These are phyloP conservation scores for Pammene fasciana DNA, from an alignment of 2,888 invertebrate genomes.

Conservation along the genomic window DNA sequence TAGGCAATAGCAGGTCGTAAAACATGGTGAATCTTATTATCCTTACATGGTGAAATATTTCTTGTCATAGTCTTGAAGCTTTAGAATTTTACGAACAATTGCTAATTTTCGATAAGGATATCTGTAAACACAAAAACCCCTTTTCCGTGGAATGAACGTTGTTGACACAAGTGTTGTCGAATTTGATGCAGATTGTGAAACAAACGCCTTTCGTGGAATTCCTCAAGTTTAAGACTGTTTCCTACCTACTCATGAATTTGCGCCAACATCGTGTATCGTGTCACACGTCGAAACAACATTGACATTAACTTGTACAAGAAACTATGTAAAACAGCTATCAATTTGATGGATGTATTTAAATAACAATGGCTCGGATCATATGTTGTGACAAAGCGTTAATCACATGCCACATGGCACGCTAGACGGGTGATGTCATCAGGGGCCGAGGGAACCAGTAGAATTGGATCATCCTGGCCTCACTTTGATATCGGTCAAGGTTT, in stretches of 20 bases:
- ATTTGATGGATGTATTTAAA: slow-evolving; percentile 30
- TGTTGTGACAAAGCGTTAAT: slow-evolving; percentile 29
- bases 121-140: background rate
- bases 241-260: slow-evolving; percentile 7
- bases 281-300: slow-evolving; percentile 6
- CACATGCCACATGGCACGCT: slow-evolving; percentile 22
- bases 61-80: too few species aligned
- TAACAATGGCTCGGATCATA: slow-evolving; percentile 37
- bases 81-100: background rate
- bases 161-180: slow-evolving; percentile 22
- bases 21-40: too few species aligned
- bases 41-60: too few species aligned
- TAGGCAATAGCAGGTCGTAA: background rate
- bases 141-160: background rate
- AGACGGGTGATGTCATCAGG: slow-evolving; percentile 32
- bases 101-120: background rate
- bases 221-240: background rate
- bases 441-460: slow-evolving; percentile 43
- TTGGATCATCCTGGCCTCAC: slow-evolving; percentile 53
- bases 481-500: slow-evolving; percentile 26
- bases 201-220: slow-evolving; percentile 6
- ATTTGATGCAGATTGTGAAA: slow-evolving; percentile 19
- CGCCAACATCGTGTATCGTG: background rate
- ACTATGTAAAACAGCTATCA: slow-evolving; percentile 30
- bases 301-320: slow-evolving; percentile 14